Conservation (phyloP, 2,113 vertebrate species). For the Sapajus apella region DNA sequence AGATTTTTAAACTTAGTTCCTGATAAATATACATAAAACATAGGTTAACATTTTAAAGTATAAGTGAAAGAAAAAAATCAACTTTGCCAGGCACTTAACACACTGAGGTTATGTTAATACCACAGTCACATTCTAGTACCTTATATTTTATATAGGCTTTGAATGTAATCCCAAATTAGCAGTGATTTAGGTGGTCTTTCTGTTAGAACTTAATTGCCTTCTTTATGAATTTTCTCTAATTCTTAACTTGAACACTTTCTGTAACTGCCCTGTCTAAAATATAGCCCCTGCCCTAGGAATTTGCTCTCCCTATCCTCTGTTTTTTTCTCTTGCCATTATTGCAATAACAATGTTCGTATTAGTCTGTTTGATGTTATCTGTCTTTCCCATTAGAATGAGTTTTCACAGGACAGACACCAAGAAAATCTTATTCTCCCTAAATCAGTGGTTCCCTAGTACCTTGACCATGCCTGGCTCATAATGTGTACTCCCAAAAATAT, state of each 20-base stretch:
- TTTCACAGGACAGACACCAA: neutral
- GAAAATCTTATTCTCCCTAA: neutral
- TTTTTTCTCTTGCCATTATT: neutral
- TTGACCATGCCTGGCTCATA: neutral
- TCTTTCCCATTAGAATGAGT: neutral
- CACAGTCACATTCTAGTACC: neutral
- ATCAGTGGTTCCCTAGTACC: neutral
- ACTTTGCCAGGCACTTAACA: neutral
- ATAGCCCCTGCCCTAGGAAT: neutral
- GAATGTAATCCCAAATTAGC: neutral
- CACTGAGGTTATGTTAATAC: neutral
- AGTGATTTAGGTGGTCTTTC: neutral
- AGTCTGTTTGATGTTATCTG: neutral
- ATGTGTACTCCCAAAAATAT: neutral
- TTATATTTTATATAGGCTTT: conserved; percentile 22
- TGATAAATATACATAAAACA: conserved; percentile 24
- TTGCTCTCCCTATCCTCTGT: neutral
- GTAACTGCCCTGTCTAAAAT: neutral
- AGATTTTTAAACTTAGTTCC: conserved; percentile 25
- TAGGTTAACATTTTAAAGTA: neutral
- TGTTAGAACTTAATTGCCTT: neutral
- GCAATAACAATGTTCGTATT: neutral
- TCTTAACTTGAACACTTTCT: neutral
- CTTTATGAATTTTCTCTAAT: neutral
- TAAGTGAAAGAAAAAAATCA: conserved; percentile 12